These are phyloP conservation scores for Apocheima hispidaria DNA, from an alignment of 2,888 invertebrate species.

Conservation along the genomic window DNA sequence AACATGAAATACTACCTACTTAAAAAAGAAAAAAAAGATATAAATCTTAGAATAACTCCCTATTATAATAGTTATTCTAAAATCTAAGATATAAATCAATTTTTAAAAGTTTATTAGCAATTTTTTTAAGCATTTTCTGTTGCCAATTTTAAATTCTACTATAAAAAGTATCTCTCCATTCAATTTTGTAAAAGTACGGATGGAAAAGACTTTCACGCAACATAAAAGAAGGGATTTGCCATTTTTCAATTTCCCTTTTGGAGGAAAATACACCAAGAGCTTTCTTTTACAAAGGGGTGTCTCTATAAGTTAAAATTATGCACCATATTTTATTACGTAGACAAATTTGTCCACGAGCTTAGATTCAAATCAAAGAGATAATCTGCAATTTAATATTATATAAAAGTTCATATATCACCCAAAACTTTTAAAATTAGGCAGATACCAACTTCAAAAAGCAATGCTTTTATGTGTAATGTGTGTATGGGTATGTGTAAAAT, in stretches of 20 bases:
- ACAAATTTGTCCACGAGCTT: background rate
- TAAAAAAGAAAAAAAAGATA: too few relatives aligned
- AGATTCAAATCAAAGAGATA: background rate
- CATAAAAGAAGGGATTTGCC: constrained; percentile 26
- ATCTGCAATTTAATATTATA: background rate
- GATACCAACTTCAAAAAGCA: too few relatives aligned
- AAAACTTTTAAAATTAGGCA: too few relatives aligned
- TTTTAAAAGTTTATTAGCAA: too few relatives aligned
- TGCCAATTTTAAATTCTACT: background rate
- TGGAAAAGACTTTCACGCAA: constrained; percentile 20
- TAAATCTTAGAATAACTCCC: too few relatives aligned
- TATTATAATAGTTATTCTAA: too few relatives aligned
- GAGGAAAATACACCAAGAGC: constrained; percentile 11
- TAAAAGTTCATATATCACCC: background rate
- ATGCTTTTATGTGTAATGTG: too few relatives aligned
- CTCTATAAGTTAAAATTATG: constrained; percentile 2
- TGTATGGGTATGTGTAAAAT: too few relatives aligned
- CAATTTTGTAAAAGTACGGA: constrained; percentile 19
- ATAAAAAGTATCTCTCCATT: background rate
- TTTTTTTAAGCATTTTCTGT: background rate
- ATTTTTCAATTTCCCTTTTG: constrained; percentile 29
- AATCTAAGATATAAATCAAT: too few relatives aligned
- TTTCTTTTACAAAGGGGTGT: constrained; percentile 7
- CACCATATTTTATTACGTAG: background rate
- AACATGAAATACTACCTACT: too few relatives aligned